phyloP scores from a whole-genome alignment of 2,888 invertebrate species.

The Cephus pygmeus region DNA sequence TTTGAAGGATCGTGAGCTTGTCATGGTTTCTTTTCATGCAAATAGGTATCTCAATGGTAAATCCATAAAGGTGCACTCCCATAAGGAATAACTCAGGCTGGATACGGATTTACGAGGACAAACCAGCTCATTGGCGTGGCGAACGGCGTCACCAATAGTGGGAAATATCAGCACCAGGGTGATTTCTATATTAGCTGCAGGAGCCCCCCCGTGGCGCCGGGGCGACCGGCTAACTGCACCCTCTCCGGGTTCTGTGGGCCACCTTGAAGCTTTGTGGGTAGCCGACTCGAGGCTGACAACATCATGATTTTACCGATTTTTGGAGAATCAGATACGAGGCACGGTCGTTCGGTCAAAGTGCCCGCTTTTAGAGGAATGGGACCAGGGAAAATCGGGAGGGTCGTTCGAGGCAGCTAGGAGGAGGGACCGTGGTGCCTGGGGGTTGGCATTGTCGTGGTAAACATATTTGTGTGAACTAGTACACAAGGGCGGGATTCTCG shows the following conservation, averaged over 20 bases:
- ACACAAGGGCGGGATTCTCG: neutral
- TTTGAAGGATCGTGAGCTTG: neutral
- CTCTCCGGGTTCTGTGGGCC: constrained; percentile 36
- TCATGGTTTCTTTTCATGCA: neutral
- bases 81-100: neutral
- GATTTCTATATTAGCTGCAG: constrained; percentile 59
- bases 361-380: constrained; percentile 33
- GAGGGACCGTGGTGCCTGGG: neutral
- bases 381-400: neutral
- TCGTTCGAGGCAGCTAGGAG: constrained; percentile 11
- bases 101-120: constrained; percentile 49
- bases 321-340: constrained; percentile 36
- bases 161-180: constrained; percentile 52
- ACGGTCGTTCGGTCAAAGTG: constrained; percentile 34
- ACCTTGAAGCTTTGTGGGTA: constrained; percentile 52
- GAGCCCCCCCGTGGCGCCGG: constrained; percentile 49
- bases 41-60: neutral
- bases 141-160: constrained; percentile 47
- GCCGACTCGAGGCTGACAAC: constrained; percentile 41
- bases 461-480: constrained; percentile 32
- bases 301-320: constrained; percentile 52
- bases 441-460: constrained; percentile 35
- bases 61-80: neutral
- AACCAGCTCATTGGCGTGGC: constrained; percentile 24
- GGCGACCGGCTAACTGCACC: constrained; percentile 28